Percentiles rank a stretch among this genome's conserved stretches.
These are phyloP conservation scores for Serilophus lunatus DNA, from an alignment of 2,113 vertebrate species.

Conservation along the genomic window DNA sequence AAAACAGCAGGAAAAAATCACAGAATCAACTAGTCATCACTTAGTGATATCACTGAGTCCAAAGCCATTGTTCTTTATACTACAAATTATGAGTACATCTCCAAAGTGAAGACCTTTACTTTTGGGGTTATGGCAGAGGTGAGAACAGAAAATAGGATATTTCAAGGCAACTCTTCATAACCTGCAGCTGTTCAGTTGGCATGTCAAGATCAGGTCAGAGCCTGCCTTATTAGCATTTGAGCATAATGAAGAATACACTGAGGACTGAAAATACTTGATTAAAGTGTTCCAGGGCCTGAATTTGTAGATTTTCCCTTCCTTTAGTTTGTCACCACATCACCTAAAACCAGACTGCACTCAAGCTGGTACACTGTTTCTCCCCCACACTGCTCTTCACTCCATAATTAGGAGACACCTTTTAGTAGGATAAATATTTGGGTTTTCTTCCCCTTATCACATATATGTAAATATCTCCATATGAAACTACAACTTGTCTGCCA, in stretches of 20 bases:
- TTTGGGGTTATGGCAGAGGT: fast-evolving
- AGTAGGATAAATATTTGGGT: not conserved
- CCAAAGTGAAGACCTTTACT: not conserved
- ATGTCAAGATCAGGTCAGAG: not conserved
- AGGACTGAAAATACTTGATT: not conserved
- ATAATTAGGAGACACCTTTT: not conserved
- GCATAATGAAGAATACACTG: not conserved
- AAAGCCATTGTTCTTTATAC: not conserved
- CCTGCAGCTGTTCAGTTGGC: not conserved
- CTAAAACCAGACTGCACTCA: not conserved
- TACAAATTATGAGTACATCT: not conserved
- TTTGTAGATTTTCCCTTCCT: not conserved
- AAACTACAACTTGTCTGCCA: not conserved
- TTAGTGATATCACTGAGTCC: too few relatives aligned
- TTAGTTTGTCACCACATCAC: not conserved
- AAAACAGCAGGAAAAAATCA: not conserved
- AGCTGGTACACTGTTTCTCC: not conserved
- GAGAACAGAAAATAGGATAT: not conserved
- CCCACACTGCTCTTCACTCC: not conserved
- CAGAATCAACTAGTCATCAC: too few relatives aligned
- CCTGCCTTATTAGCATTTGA: not conserved
- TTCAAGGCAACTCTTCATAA: not conserved
- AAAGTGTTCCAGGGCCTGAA: not conserved
- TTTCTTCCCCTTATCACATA: not conserved
- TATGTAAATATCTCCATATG: not conserved